Evolutionary conservation across 2,888 invertebrate genomes (phyloP), one percentile per base, ranked within the genome.

Genomic region (Tipula unca): DNA sequence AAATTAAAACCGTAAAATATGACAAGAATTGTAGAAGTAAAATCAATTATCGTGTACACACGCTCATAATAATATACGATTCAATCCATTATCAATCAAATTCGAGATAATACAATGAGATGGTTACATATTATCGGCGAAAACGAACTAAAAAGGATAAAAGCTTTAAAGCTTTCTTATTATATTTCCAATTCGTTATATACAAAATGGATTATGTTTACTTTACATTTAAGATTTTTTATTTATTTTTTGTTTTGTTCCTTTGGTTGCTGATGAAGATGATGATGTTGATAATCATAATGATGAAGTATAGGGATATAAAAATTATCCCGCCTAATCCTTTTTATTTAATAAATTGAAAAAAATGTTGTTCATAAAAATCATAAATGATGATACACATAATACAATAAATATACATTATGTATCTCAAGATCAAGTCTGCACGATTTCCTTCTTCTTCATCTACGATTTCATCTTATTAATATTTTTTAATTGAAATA

Each of bases 121-220:
- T 10, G 69, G 69, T 2, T 69, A 69, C 48, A 39, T 39, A 10
- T 39, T 39, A 39, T 39, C 13, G 6, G 10, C 10, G 39, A 13
- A 10, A 39, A 39, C 6, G 13, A 69, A 20, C 20, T 25, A 20
- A 25, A 69, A 69, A 3, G 25, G 69, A 69, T 20, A 25, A 69
- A 69, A 69, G 69, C 69, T 69, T 69, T 69, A 69, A 69, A 69
- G 69, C 69, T 69, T 69, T 69, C 69, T 69, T 69, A 69, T 69
- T 69, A 25, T 69, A 69, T 69, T 69, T 10, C 10, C 25, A 69
- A 25, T 25, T n/a, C 69, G 69, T 69, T 69, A 69, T 69, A 69
- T 69, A 69, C 69, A 25, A 69, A 69, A 69, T 25, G 69, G 69
- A 69, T 69, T 69, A 69, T 25, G 69, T 69, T 20, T 69, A 69